phyloP scores from a whole-genome alignment of 2,797 vertebrate species.

The Orestias chungarensis region DNA sequence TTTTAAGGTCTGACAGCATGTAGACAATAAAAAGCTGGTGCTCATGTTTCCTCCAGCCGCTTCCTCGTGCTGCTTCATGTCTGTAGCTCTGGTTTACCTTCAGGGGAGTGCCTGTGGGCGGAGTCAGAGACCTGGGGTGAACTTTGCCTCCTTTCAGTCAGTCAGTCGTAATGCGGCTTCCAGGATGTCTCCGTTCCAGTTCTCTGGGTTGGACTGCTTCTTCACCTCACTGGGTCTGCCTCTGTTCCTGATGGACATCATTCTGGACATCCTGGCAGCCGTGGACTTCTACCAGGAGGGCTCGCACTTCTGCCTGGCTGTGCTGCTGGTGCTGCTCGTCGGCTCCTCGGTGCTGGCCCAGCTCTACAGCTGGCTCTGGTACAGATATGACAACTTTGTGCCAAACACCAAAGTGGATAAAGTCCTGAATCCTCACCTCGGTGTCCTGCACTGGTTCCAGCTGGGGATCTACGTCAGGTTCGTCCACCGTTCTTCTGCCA shows the following conservation, averaged over 20 bases:
- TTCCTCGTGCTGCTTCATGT: neutral
- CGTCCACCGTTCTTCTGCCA: neutral
- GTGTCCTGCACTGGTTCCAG: slow-evolving; percentile 67
- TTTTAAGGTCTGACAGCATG: too few relatives aligned
- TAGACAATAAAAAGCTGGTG: too few relatives aligned
- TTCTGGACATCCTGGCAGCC: slow-evolving; percentile 42
- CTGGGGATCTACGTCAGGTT: slow-evolving; percentile 75
- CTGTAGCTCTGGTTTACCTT: too few relatives aligned
- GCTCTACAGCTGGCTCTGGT: slow-evolving; percentile 78
- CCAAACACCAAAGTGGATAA: slow-evolving; percentile 35
- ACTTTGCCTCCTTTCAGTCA: too few relatives aligned
- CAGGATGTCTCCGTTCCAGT: neutral
- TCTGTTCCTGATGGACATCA: slow-evolving; percentile 56
- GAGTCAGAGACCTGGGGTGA: too few relatives aligned
- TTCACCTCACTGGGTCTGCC: slow-evolving; percentile 39
- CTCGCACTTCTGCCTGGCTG: slow-evolving; percentile 34
- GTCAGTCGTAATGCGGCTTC: too few relatives aligned
- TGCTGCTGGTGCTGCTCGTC: slow-evolving; percentile 69
- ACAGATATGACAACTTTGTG: slow-evolving; percentile 19
- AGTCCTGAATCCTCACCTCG: fast-evolving
- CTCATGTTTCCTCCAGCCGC: too few relatives aligned
- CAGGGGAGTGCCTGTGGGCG: too few relatives aligned
- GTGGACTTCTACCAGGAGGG: slow-evolving; percentile 58
- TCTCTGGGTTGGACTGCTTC: slow-evolving; percentile 35
- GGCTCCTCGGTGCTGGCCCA: slow-evolving; percentile 71